Evolutionary conservation across 2,888 invertebrate species (phyloP).

Genomic region (Himalopsyche tibetana): DNA sequence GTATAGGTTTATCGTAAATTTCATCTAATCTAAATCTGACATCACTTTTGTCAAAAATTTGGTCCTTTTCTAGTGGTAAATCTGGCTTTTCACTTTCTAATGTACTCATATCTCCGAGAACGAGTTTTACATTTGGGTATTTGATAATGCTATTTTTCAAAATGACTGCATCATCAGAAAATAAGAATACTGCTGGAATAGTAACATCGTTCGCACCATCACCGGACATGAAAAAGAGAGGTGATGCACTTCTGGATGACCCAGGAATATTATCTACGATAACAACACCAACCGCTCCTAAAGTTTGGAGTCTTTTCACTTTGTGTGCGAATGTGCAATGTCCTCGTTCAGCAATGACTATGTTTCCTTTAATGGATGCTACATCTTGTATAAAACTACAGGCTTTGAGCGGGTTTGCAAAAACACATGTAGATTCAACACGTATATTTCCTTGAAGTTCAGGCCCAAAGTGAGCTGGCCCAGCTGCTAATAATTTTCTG

Average conservation of each 20-base stretch:
- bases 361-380: slow-evolving; percentile 80
- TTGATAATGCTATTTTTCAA: slow-evolving; percentile 78
- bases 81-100: slow-evolving; percentile 43
- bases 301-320: slow-evolving; percentile 87
- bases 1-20: neutral
- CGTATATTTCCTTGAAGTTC: slow-evolving; percentile 82
- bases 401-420: slow-evolving; percentile 84
- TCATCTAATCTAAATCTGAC: slow-evolving; percentile 3
- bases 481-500: slow-evolving; percentile 77
- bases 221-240: slow-evolving; percentile 97
- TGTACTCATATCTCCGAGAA: slow-evolving; percentile 51
- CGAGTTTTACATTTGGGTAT: slow-evolving; percentile 47
- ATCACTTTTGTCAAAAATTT: slow-evolving; percentile 46
- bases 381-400: slow-evolving; percentile 78
- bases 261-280: slow-evolving; percentile 89
- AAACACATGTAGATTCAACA: slow-evolving; percentile 80
- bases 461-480: slow-evolving; percentile 94
- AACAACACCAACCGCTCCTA: slow-evolving; percentile 90
- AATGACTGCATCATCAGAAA: slow-evolving; percentile 84
- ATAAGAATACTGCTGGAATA: slow-evolving; percentile 95
- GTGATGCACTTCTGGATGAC: slow-evolving; percentile 84
- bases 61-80: slow-evolving; percentile 41
- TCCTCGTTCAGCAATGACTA: slow-evolving; percentile 92
- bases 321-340: slow-evolving; percentile 98
- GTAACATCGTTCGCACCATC: slow-evolving; percentile 91